These are phyloP conservation scores for Nezara viridula DNA, from an alignment of 2,888 invertebrate species.

Conservation along the genomic window DNA sequence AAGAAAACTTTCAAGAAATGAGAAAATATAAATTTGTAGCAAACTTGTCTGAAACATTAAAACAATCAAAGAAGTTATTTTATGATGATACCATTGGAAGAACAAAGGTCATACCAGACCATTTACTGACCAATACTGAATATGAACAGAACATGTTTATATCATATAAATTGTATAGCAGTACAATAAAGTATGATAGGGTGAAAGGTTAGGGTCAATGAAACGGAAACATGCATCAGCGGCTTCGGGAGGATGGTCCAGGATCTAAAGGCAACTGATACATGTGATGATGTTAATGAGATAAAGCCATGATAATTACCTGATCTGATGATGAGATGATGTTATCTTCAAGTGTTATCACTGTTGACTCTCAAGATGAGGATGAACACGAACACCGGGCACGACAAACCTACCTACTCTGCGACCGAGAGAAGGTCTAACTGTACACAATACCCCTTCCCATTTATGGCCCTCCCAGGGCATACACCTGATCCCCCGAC, in stretches of 20 bases:
- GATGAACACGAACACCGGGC: constrained; percentile 5
- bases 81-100: neutral
- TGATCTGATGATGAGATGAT: constrained; percentile 30
- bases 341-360: constrained; percentile 31
- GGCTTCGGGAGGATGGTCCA: neutral
- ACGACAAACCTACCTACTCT: constrained; percentile 33
- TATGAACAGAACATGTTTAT: neutral
- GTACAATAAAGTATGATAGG: constrained; percentile 5
- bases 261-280: constrained; percentile 15
- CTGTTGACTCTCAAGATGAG: constrained; percentile 10
- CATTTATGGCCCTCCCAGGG: constrained; percentile 46
- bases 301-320: neutral
- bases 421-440: constrained; percentile 30
- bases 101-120: neutral
- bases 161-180: neutral
- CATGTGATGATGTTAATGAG: neutral
- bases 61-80: neutral
- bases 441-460: constrained; percentile 42
- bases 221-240: constrained; percentile 37
- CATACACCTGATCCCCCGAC: constrained; percentile 47
- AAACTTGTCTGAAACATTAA: neutral
- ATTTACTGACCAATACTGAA: neutral
- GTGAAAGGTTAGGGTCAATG: constrained; percentile 51
- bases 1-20: neutral
- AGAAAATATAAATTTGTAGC: neutral